A percentile compares a stretch with the other conserved stretches of the same genome.
Evolutionary conservation across 35 echinoderm and acorn worm genomes (phyloP).

Genomic region (Diadema setosum): DNA sequence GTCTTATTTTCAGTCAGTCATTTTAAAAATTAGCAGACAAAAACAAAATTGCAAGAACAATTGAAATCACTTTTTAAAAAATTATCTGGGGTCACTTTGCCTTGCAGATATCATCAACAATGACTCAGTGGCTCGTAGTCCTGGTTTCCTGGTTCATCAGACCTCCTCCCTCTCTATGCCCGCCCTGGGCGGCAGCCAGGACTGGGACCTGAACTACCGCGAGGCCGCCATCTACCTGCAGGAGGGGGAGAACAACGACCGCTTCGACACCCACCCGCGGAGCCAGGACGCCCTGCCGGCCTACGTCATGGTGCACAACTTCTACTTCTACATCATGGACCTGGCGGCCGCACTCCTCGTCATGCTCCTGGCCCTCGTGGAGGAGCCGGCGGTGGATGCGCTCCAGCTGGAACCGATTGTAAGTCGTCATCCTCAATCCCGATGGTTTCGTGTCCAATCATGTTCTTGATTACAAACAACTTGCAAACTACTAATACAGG

Average conservation of each 20-base stretch:
- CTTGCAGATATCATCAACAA: background rate
- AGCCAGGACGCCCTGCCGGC: constrained; percentile 79
- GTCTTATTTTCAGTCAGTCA: too few species aligned
- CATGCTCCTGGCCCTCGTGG: constrained; percentile 63
- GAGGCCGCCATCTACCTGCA: constrained; percentile 91
- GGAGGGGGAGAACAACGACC: constrained; percentile 85
- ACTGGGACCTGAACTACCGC: constrained; percentile 90
- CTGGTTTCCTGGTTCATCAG: background rate
- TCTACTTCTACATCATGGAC: constrained; percentile 83
- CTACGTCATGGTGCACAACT: constrained; percentile 88
- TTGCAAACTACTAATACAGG: too few species aligned
- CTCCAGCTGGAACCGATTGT: constrained; percentile 57
- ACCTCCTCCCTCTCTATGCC: background rate
- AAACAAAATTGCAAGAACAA: too few species aligned
- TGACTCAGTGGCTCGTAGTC: background rate
- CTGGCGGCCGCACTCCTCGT: constrained; percentile 61
- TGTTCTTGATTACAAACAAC: too few species aligned
- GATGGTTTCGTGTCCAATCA: too few species aligned
- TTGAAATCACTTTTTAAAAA: too few species aligned
- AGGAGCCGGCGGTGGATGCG: constrained; percentile 69
- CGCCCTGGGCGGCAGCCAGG: background rate
- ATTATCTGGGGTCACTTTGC: too few species aligned
- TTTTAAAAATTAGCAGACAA: too few species aligned
- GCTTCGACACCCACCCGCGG: constrained; percentile 77
- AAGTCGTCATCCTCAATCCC: constrained; percentile 26